A percentile compares a stretch with the other conserved stretches of the same genome.
These are phyloP conservation scores for Choloepus hoffmanni DNA, from an alignment of 2,113 vertebrate genomes.

Conservation along the genomic window DNA sequence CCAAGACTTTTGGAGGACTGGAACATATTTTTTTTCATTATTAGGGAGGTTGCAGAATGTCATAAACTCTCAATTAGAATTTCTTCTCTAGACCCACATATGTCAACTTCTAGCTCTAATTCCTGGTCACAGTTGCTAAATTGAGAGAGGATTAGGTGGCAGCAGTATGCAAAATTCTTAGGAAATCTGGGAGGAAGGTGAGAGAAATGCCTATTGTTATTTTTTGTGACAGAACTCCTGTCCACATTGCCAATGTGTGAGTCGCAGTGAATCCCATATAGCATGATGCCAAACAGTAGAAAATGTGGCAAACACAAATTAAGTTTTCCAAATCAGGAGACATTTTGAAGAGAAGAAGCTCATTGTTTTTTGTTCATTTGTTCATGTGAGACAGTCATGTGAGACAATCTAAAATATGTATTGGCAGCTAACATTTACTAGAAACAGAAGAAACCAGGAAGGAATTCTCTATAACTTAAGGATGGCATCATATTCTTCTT, in stretches of 20 bases:
- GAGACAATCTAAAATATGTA: not conserved
- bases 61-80: not conserved
- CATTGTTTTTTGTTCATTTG: not conserved
- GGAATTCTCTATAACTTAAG: not conserved
- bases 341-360: not conserved
- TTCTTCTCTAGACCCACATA: not conserved
- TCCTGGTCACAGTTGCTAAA: not conserved
- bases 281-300: not conserved
- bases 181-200: not conserved
- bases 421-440: not conserved
- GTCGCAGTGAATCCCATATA: not conserved
- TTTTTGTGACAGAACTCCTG: conserved; percentile 1
- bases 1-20: not conserved
- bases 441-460: not conserved
- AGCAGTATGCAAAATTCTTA: not conserved
- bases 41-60: not conserved
- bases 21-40: conserved; percentile 6
- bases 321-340: conserved; percentile 1
- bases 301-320: not conserved
- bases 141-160: not conserved
- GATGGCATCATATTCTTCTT: not conserved
- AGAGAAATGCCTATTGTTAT: not conserved
- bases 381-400: not conserved
- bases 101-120: not conserved
- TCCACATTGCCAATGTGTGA: not conserved